Percentiles rank a stretch among this genome's conserved stretches.
Evolutionary conservation across 2,113 vertebrate genomes (phyloP).

Genomic region (Mustelus asterias): DNA sequence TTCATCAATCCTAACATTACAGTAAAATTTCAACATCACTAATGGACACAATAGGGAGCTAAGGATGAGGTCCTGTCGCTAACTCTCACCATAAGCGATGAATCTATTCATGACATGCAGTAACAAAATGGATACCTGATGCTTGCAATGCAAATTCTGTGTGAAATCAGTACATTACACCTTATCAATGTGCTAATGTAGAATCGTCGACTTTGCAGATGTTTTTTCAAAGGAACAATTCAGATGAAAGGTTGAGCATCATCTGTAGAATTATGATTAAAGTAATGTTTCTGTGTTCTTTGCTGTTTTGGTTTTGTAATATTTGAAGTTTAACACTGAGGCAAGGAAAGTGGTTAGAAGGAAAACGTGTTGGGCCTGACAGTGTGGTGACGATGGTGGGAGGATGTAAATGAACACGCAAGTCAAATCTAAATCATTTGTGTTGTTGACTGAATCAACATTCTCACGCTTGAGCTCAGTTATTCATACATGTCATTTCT

Average conservation of each 20-base stretch:
- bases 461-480: neutral
- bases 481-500: neutral
- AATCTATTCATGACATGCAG: neutral
- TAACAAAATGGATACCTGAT: neutral
- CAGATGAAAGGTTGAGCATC: neutral
- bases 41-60: neutral
- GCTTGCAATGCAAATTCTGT: neutral
- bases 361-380: neutral
- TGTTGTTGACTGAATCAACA: neutral
- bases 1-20: neutral
- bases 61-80: too few species aligned
- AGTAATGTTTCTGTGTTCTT: neutral
- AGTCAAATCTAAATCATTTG: neutral
- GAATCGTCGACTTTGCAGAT: neutral
- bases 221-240: neutral
- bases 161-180: neutral
- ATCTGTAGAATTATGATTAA: neutral
- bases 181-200: constrained; percentile 18
- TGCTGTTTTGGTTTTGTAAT: neutral
- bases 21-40: neutral
- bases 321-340: neutral
- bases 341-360: neutral
- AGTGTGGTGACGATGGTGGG: too few species aligned
- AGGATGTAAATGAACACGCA: neutral
- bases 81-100: neutral